phyloP scores from a whole-genome alignment of 53 echinoderm and acorn worm species.

The Astropecten irregularis region DNA sequence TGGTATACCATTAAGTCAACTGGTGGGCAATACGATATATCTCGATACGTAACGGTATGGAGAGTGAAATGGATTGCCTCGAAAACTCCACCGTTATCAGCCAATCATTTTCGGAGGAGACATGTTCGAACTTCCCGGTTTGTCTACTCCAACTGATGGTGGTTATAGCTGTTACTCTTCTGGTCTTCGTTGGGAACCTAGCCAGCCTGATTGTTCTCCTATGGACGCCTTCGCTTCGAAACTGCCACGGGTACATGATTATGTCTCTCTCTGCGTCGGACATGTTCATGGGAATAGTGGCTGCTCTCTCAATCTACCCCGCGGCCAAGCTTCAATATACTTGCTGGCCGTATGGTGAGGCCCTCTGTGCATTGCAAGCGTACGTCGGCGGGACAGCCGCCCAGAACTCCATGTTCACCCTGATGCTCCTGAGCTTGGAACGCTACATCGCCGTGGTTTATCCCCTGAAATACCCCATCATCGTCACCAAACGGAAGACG shows the following conservation, averaged over 20 bases:
- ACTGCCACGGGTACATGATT: constrained; percentile 27
- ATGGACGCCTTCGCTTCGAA: constrained; percentile 16
- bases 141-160: constrained; percentile 4
- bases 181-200: not conserved
- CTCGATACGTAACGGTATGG: too few species aligned
- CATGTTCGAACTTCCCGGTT: not conserved
- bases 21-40: too few species aligned
- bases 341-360: constrained; percentile 25
- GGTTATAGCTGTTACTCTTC: not conserved
- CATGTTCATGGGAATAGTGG: not conserved
- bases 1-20: too few species aligned
- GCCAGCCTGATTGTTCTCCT: not conserved
- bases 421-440: constrained; percentile 7
- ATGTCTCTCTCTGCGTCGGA: constrained; percentile 22
- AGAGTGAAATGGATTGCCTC: too few species aligned
- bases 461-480: not conserved
- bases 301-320: not conserved
- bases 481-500: constrained; percentile 5
- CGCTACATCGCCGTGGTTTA: constrained; percentile 25
- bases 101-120: too few species aligned
- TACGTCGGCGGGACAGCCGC: not conserved
- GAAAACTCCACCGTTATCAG: too few species aligned
- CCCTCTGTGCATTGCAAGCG: not conserved
- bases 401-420: not conserved
- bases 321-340: not conserved